phyloP scores from a whole-genome alignment of 2,113 vertebrate genomes.

The Myocastor coypus region DNA sequence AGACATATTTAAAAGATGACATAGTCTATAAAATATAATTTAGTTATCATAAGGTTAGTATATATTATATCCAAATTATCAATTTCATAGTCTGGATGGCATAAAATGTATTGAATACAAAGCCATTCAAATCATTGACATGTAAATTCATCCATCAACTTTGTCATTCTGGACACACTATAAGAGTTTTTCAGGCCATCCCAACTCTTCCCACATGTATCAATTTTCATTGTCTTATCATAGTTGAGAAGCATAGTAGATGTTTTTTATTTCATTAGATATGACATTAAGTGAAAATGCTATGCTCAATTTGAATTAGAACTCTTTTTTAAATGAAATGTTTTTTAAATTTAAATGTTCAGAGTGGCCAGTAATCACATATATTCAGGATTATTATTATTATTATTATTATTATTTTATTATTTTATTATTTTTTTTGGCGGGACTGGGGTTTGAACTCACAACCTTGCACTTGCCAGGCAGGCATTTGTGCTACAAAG shows the following conservation, averaged over 20 bases:
- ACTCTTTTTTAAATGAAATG: conserved; percentile 32
- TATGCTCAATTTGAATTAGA: conserved; percentile 13
- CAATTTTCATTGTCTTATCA: conserved; percentile 31
- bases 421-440: too few relatives aligned
- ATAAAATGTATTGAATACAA: conserved; percentile 30
- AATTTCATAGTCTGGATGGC: conserved; percentile 22
- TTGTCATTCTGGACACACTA: conserved; percentile 7
- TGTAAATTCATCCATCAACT: conserved; percentile 28
- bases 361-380: not conserved
- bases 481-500: too few relatives aligned
- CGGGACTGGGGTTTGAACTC: too few relatives aligned
- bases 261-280: not conserved
- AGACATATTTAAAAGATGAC: conserved; percentile 16
- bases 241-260: not conserved
- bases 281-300: not conserved
- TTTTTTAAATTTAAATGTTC: too few relatives aligned
- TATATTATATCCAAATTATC: conserved; percentile 28
- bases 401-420: too few relatives aligned
- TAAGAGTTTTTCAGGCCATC: not conserved
- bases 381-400: not conserved
- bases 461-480: too few relatives aligned
- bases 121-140: conserved; percentile 44
- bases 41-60: conserved; percentile 62
- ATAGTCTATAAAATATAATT: conserved; percentile 45
- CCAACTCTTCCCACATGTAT: not conserved